A percentile compares a stretch with the other conserved stretches of the same genome.
Conservation (phyloP, 2,797 vertebrate genomes). For the Tympanoctomys barrerae region DNA sequence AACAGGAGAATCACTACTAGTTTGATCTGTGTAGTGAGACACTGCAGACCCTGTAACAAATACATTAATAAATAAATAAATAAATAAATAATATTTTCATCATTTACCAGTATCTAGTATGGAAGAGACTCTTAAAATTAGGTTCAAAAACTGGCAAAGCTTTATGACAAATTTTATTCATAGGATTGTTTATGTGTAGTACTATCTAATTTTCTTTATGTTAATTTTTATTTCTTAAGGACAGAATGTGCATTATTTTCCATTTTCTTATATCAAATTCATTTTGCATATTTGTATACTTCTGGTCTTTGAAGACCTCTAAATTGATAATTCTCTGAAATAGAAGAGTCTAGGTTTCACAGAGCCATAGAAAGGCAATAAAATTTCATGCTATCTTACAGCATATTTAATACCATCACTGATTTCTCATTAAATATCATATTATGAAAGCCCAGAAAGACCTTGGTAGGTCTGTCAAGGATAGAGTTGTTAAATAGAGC, state of each 20-base stretch:
- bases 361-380: constrained; percentile 21
- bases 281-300: background rate
- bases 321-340: constrained; percentile 1
- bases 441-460: constrained; percentile 62
- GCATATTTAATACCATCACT: constrained; percentile 44
- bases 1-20: too few relatives aligned
- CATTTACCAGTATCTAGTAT: constrained; percentile 4
- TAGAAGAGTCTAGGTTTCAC: background rate
- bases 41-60: too few relatives aligned
- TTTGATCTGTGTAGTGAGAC: too few relatives aligned
- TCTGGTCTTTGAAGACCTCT: background rate
- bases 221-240: background rate
- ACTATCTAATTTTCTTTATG: background rate
- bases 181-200: background rate
- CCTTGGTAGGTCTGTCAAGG: background rate
- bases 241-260: background rate
- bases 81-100: background rate
- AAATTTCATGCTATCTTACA: constrained; percentile 11
- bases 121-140: background rate
- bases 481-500: background rate
- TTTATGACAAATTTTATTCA: background rate
- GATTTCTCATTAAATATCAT: constrained; percentile 71
- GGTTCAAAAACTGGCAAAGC: background rate
- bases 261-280: background rate
- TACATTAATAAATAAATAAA: background rate